Conservation (phyloP, 2,888 invertebrate species). For the Muscina levida region DNA sequence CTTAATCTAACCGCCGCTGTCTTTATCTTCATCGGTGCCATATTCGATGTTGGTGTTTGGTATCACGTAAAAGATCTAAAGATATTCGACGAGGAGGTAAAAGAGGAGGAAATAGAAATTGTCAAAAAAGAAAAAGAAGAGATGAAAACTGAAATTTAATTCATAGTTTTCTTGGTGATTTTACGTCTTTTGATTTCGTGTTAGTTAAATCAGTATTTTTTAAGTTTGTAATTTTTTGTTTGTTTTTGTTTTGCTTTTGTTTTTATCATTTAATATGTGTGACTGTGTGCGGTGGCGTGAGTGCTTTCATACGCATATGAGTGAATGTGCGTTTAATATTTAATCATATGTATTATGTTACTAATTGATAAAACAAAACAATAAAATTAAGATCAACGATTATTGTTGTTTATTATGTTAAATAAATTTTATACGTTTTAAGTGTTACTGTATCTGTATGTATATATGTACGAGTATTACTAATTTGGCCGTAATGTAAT, state of each 20-base stretch:
- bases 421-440: conserved; percentile 47
- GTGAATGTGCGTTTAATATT: conserved; percentile 4
- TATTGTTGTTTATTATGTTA: conserved; percentile 47
- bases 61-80: conserved; percentile 85
- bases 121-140: conserved; percentile 77
- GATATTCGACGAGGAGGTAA: conserved; percentile 84
- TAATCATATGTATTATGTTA: conserved; percentile 4
- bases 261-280: too few species aligned
- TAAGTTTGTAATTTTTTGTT: too few species aligned
- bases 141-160: too few species aligned
- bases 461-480: conserved; percentile 31
- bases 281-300: too few species aligned
- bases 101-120: conserved; percentile 77
- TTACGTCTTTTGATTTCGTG: too few species aligned
- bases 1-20: conserved; percentile 85
- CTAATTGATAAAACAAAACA: conserved; percentile 18
- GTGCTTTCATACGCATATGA: too few species aligned
- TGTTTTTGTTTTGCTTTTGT: too few species aligned
- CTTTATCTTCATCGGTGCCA: conserved; percentile 83
- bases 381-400: conserved; percentile 14
- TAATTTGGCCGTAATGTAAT: conserved; percentile 30
- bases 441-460: conserved; percentile 41
- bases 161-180: not conserved
- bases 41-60: conserved; percentile 86
- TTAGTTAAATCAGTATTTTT: not conserved